Evolutionary conservation across 2,888 invertebrate species (phyloP).

Genomic region (Nomada lathburiana): DNA sequence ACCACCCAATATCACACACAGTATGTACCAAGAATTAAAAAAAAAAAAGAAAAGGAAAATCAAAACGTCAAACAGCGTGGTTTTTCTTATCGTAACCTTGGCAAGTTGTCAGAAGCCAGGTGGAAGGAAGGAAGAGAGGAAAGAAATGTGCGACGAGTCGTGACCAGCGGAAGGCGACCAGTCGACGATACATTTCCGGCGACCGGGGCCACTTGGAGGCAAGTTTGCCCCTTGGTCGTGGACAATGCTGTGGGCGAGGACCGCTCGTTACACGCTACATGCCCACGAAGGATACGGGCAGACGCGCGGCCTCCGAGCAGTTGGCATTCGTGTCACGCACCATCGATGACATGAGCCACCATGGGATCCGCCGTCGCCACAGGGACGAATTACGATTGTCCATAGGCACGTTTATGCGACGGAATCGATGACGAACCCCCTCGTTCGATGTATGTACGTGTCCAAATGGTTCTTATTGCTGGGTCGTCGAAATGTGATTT

Average conservation of each 20-base stretch:
- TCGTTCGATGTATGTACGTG: slow-evolving; percentile 17
- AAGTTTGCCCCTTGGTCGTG: slow-evolving; percentile 68
- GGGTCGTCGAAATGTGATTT: not conserved
- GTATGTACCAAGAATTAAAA: too few relatives aligned
- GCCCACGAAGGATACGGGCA: slow-evolving; percentile 72
- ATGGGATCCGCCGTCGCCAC: slow-evolving; percentile 39
- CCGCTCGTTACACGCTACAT: slow-evolving; percentile 79
- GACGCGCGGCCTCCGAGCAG: slow-evolving; percentile 16
- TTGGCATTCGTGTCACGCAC: slow-evolving; percentile 63
- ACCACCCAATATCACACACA: too few relatives aligned
- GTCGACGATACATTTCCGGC: slow-evolving; percentile 77
- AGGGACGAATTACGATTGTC: slow-evolving; percentile 60
- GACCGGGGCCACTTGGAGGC: slow-evolving; percentile 63
- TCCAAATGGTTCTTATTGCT: slow-evolving; percentile 24
- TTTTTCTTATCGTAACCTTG: slow-evolving; percentile 15
- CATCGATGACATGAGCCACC: slow-evolving; percentile 60
- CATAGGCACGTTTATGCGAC: slow-evolving; percentile 40
- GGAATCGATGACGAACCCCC: slow-evolving; percentile 51
- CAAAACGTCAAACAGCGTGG: not conserved
- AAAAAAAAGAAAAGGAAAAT: too few relatives aligned
- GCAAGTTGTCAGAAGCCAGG: slow-evolving; percentile 64
- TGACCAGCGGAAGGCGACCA: slow-evolving; percentile 78
- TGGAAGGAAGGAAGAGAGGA: slow-evolving; percentile 69
- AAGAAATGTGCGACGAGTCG: slow-evolving; percentile 76
- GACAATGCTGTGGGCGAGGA: slow-evolving; percentile 80